A percentile compares a stretch with the other conserved stretches of the same genome.
phyloP scores from a whole-genome alignment of 2,113 vertebrate genomes.

The Heteronetta atricapilla region DNA sequence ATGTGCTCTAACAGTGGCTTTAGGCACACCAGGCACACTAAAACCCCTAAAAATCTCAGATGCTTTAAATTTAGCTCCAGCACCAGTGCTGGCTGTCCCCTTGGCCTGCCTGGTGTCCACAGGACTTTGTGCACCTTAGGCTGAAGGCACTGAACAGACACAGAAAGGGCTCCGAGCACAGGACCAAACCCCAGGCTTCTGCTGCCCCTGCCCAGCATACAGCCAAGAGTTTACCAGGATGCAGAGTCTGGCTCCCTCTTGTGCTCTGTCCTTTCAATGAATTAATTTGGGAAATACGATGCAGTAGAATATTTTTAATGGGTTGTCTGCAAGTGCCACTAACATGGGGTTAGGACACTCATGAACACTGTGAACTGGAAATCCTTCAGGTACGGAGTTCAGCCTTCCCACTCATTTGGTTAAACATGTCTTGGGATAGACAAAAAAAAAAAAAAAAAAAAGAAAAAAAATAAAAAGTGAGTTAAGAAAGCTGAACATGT shows the following conservation, averaged over 20 bases:
- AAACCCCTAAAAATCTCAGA: neutral
- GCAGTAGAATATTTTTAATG: neutral
- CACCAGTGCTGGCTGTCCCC: neutral
- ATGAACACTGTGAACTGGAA: fast-evolving
- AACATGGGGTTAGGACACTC: fast-evolving
- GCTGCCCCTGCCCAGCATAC: neutral
- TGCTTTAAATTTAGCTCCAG: neutral
- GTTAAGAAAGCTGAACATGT: neutral
- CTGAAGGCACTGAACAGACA: neutral
- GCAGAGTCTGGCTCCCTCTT: conserved; percentile 71
- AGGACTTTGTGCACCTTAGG: neutral
- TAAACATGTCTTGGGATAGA: neutral
- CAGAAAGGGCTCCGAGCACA: fast-evolving
- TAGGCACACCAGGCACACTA: neutral
- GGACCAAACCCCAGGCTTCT: neutral
- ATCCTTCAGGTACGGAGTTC: neutral
- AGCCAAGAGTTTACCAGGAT: neutral
- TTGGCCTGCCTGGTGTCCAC: neutral
- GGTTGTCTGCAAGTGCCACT: neutral
- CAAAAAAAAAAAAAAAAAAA: neutral
- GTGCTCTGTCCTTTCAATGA: conserved; percentile 39
- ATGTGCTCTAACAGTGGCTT: neutral
- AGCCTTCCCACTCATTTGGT: neutral
- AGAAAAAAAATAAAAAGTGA: fast-evolving
- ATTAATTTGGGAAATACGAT: neutral